Conservation (phyloP, 2,888 invertebrate genomes). For the Enchytraeus crypticus region DNA sequence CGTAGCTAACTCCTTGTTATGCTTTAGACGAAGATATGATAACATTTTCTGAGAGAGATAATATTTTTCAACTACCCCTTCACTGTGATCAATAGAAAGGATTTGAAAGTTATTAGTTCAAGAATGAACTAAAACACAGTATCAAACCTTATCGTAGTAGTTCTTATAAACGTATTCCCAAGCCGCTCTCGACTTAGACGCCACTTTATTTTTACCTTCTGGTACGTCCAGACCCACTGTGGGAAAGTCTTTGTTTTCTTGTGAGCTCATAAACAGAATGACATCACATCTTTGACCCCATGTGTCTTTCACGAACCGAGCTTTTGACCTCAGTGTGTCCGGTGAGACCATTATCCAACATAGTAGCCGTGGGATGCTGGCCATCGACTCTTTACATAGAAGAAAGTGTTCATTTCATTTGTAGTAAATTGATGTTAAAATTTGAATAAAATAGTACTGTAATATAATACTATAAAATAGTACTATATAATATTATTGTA, state of each 20-base stretch:
- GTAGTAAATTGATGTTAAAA: no score
- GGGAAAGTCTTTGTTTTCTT: constrained; percentile 16
- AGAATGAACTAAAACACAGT: background rate
- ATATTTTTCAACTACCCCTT: no score
- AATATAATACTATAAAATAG: no score
- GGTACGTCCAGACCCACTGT: constrained; percentile 19
- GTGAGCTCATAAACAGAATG: constrained; percentile 23
- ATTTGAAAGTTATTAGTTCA: background rate
- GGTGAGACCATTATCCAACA: background rate
- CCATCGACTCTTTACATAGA: no score
- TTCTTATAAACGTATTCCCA: constrained; percentile 21
- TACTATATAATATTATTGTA: no score
- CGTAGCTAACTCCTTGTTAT: no score
- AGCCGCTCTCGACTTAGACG: constrained; percentile 22
- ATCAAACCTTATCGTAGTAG: background rate
- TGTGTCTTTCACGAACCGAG: constrained; percentile 15
- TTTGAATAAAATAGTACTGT: no score
- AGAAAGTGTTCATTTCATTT: no score
- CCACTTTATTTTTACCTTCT: constrained; percentile 20
- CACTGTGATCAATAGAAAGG: no score
- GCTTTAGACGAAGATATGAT: no score
- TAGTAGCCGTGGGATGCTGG: background rate
- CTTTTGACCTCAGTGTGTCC: background rate
- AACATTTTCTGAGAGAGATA: no score
- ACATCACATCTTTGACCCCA: constrained; percentile 23